Evolutionary conservation across 2,797 vertebrate genomes (phyloP).

Genomic region (Onychomys torridus): DNA sequence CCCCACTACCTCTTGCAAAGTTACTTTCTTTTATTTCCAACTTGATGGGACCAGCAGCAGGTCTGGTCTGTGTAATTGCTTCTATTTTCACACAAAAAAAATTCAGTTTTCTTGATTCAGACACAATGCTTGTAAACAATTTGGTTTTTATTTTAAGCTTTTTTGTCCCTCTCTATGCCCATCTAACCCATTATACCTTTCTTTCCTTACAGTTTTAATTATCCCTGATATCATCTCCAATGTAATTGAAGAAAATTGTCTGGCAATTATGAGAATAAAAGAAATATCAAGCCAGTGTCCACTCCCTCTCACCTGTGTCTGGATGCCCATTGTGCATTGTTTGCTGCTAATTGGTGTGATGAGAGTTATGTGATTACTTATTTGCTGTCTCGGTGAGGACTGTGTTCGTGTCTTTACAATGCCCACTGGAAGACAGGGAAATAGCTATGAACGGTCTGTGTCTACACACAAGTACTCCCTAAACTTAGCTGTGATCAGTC

Average conservation of each 20-base stretch:
- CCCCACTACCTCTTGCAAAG: background rate
- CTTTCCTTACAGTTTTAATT: slow-evolving; percentile 32
- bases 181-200: slow-evolving; percentile 20
- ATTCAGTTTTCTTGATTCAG: background rate
- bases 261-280: slow-evolving; percentile 47
- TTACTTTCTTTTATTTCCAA: background rate
- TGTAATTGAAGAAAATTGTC: slow-evolving; percentile 44
- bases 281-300: background rate
- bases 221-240: slow-evolving; percentile 22
- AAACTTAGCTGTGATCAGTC: slow-evolving; percentile 32
- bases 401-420: background rate
- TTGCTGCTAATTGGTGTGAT: slow-evolving; percentile 26
- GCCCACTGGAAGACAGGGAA: background rate
- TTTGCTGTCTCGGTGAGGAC: background rate
- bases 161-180: background rate
- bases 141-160: slow-evolving; percentile 27
- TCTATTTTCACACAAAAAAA: slow-evolving; percentile 3
- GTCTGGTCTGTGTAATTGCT: background rate
- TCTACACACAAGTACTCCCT: slow-evolving; percentile 13
- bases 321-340: background rate
- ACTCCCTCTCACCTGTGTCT: background rate
- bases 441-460: background rate
- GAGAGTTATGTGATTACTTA: background rate
- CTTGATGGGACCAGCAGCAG: background rate
- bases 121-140: slow-evolving; percentile 33